Evolutionary conservation across 2,888 invertebrate genomes (phyloP).

Genomic region (Acanthosepion pharaonis): DNA sequence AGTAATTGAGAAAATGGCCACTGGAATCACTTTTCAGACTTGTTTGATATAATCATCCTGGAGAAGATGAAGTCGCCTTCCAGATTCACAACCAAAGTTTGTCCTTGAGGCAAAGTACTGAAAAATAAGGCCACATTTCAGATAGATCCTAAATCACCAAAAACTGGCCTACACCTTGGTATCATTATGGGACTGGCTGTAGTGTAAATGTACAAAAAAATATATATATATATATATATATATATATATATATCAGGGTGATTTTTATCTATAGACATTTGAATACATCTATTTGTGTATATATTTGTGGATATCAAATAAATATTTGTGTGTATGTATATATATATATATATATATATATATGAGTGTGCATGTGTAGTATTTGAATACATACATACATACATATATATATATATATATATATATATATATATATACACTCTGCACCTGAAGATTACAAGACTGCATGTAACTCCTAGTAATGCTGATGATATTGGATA

Average conservation of each 20-base stretch:
- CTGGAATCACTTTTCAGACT: constrained; percentile 33
- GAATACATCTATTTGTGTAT: no score
- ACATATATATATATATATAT: no score
- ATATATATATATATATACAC: no score
- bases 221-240: neutral
- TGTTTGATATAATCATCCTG: neutral
- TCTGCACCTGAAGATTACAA: no score
- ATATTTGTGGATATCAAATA: no score
- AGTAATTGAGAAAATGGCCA: constrained; percentile 33
- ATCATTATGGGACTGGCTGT: neutral
- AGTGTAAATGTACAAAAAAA: neutral
- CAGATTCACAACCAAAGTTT: neutral
- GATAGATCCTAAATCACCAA: neutral
- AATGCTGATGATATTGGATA: no score
- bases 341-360: no score
- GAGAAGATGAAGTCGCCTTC: neutral
- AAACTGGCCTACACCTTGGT: neutral
- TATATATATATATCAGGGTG: neutral
- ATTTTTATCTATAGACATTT: neutral
- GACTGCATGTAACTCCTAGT: no score
- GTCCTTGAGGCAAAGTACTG: constrained; percentile 33
- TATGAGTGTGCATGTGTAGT: no score
- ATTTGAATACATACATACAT: no score
- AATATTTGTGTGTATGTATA: no score
- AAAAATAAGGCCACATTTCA: neutral